Evolutionary conservation across 2,888 invertebrate species (phyloP), one percentile per base, ranked within the genome.

Genomic region (Idaea biselata): DNA sequence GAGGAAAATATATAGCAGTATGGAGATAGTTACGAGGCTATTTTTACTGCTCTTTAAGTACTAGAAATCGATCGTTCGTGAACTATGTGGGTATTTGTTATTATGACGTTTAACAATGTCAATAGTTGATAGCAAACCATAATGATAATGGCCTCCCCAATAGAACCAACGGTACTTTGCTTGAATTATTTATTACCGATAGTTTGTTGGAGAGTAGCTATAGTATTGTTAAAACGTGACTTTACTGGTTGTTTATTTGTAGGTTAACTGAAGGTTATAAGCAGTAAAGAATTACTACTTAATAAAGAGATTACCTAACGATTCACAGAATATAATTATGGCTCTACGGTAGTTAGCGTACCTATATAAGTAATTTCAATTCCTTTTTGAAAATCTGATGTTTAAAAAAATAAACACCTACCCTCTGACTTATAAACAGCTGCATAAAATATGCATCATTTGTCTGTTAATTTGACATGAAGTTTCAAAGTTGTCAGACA

Each of bases 121-220:
- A 81, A 81, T 79, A 80, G 66, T 70, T 75, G 76, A 80, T 75
- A 78, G 70, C 71, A 70, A 74, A 73, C 68, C 74, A 73, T 77
- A 77, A 80, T 78, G 79, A 76, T 81, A 80, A 82, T 83, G 74
- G 76, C 80, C 75, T 78, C 77, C 71, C 68, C 71, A 73, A 71
- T 68, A 72, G 70, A 71, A 67, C 67, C 68, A 87, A 87, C 85
- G 82, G 86, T 83, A 83, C 77, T 76, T 78, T 75, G 77, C 73
- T 78, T 79, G 77, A 79, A 75, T 76, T 77, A 74, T 75, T 76
- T 77, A 74, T 75, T 70, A 75, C 70, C 70, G 72, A 77, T 80
- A 68, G 72, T 66, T 75, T 76, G 73, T 58, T 65, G 56, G 66
- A 44, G 57, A 63, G 64, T 54, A 60, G 56, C 60, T 60, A 55